Evolutionary conservation across 2,797 vertebrate species (phyloP).

Genomic region (Buphagus erythrorhynchus): DNA sequence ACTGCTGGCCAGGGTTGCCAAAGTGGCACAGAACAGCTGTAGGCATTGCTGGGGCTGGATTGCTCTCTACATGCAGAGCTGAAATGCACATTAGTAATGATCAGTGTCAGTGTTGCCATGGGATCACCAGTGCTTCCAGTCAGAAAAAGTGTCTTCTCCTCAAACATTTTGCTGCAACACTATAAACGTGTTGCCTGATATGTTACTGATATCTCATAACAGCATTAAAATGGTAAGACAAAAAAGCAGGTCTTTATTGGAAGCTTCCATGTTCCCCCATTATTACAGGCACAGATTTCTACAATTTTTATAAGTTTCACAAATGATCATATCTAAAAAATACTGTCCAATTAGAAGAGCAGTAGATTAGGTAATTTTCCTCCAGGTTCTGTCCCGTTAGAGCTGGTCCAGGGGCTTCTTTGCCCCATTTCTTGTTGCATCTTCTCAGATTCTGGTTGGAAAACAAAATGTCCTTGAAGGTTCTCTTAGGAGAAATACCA

Average conservation of each 20-base stretch:
- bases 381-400: fast-evolving
- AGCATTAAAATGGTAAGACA: background rate
- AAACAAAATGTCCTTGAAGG: background rate
- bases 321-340: background rate
- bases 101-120: background rate
- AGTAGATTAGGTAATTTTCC: background rate
- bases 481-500: background rate
- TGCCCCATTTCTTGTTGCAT: background rate
- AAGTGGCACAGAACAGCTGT: background rate
- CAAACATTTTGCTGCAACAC: background rate
- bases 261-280: background rate
- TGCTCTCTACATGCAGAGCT: background rate
- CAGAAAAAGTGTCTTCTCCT: background rate
- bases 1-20: background rate
- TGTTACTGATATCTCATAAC: background rate
- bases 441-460: background rate
- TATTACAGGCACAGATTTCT: background rate
- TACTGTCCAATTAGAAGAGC: background rate
- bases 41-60: background rate
- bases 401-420: background rate
- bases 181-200: background rate
- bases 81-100: background rate
- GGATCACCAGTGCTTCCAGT: background rate
- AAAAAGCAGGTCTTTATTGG: background rate
- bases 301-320: background rate